Percentiles rank a stretch among this genome's conserved stretches.
Evolutionary conservation across 2,888 invertebrate genomes (phyloP).

Genomic region (Pyralis farinalis): DNA sequence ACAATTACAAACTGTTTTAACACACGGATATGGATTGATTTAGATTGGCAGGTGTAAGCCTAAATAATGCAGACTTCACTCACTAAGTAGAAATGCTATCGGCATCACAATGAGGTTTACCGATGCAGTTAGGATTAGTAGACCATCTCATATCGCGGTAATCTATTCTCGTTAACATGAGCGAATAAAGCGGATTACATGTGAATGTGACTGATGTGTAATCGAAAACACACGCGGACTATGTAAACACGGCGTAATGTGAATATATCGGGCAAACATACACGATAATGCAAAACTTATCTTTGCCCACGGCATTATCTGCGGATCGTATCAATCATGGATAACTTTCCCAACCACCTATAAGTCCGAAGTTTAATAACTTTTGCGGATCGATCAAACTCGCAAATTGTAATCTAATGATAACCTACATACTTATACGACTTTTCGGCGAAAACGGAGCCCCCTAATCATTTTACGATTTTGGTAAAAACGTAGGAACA

Average conservation of each 20-base stretch:
- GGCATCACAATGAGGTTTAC: conserved; percentile 36
- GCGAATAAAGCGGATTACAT: conserved; percentile 6
- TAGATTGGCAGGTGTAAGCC: conserved; percentile 10
- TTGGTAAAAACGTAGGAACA: too few relatives aligned
- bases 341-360: background rate
- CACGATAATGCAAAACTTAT: conserved; percentile 10
- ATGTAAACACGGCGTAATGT: background rate
- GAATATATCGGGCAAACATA: conserved; percentile 3
- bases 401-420: background rate
- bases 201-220: conserved; percentile 5
- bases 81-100: conserved; percentile 17
- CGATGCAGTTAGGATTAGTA: conserved; percentile 35
- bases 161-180: conserved; percentile 27
- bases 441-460: too few relatives aligned
- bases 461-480: too few relatives aligned
- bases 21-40: background rate
- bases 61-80: conserved; percentile 16
- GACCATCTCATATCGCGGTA: conserved; percentile 22
- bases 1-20: background rate
- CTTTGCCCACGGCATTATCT: conserved; percentile 2
- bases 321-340: background rate
- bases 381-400: conserved; percentile 1
- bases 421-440: too few relatives aligned
- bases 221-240: background rate
- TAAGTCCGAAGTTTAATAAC: background rate